Base-by-base conservation (phyloP, 1,140 invertebrate genomes). In the Solen grandis region DNA sequence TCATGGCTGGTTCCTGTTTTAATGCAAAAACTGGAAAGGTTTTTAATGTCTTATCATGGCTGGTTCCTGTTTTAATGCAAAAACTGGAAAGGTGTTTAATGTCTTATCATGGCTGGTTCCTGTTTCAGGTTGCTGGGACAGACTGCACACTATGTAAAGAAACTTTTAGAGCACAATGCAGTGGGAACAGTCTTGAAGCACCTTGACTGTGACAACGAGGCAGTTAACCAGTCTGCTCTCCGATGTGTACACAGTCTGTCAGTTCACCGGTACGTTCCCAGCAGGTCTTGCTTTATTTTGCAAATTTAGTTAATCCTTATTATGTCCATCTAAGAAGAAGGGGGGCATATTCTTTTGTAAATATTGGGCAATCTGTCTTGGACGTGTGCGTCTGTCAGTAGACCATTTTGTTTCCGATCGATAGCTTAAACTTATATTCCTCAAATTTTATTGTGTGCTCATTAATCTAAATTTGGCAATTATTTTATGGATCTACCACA, bases 231-330 rank as follows among this genome's bases (percentile, higher is more conserved):
- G 33, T 54, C 75, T 35, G 50, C 65, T 31, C 33, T 78, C 16
- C 68, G 75, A 69, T 78, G 75, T 57, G 16, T 78, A 14, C 31
- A 68, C 52, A 78, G 75, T 69, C 65, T 78, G 3, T 68, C 75
- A 0, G 31, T 27, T 29, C 75, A 69, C 25, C 35, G 75, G 75
- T 78, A 75, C 19, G 29, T 1, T 5, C 50, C 16, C 35, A 19
- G 31, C n/a, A 5, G 8, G 33, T 13, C n/a, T 25, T 62, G n/a
- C 19, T 25, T 29, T 3, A 29, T 16, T 1, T 1, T 31, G 2
- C 22, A 31, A 62, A 25, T 16, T 62, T 25, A 13, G n/a, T 25
- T 25, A 2, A 19, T 1, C n/a, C 22, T 29, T 31, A 31, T 19
- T 31, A 3, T n/a, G n/a, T n/a, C n/a, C 16, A 25, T 62, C 16